These are phyloP conservation scores for Acridotheres tristis DNA, from an alignment of 2,797 vertebrate genomes.

Conservation along the genomic window DNA sequence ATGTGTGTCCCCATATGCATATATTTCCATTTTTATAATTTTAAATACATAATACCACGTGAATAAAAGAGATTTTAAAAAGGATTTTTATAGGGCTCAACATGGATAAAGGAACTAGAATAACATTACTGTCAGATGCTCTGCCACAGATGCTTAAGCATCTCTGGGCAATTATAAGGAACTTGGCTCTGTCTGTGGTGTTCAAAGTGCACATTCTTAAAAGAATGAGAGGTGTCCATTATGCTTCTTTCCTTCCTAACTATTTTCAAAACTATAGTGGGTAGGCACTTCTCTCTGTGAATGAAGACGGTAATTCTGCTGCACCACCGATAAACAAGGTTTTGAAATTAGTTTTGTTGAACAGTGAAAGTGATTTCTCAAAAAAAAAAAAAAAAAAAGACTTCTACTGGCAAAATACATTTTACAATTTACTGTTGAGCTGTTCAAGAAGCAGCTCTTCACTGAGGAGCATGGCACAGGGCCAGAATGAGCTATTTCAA, in stretches of 20 bases:
- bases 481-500: slow-evolving; percentile 14
- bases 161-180: not conserved
- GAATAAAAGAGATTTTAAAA: not conserved
- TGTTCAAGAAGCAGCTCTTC: not conserved
- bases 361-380: slow-evolving; percentile 16
- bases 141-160: not conserved
- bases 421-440: slow-evolving; percentile 50
- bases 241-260: not conserved
- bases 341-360: slow-evolving; percentile 51
- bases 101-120: not conserved
- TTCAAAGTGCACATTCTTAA: not conserved
- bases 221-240: not conserved
- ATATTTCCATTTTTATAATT: not conserved
- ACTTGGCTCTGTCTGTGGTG: not conserved
- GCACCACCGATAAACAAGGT: not conserved
- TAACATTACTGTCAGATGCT: not conserved
- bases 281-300: not conserved
- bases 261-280: slow-evolving; percentile 17
- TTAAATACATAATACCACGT: not conserved
- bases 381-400: not conserved
- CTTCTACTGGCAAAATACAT: not conserved
- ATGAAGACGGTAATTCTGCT: not conserved
- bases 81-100: not conserved
- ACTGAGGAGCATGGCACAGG: not conserved
- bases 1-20: not conserved